Base-by-base conservation (phyloP, 1,140 invertebrate genomes). In the Calosoma granatense region DNA sequence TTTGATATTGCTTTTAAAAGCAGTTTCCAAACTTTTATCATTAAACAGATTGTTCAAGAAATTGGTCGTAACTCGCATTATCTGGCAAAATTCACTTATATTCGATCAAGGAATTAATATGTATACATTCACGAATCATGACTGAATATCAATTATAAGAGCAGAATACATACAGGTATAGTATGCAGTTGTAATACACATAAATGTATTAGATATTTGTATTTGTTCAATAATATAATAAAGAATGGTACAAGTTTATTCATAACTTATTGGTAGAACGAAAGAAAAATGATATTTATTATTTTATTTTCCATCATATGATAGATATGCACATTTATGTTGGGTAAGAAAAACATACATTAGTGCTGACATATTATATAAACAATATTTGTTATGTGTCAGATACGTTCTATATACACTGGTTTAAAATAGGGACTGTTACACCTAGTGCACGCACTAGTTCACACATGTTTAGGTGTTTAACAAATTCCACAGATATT, bases 311-410 rank as follows among this genome's bases (percentile, higher is more conserved):
- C 26, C n/a, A 30, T 4, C 26, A 30, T 11, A 12, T 9, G 41
- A 47, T 12, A 3, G 15, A 12, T 47, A 47, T 47, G 17, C 17
- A 47, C 41, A 47, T 47, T 12, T 17, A 6, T 47, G 17, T 30
- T 17, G 4, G 41, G 17, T 12, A 47, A 47, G 17, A 47, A 47
- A 47, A 47, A 12, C 17, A 47, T 12, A 47, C 9, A 47, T 4
- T 47, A 17, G 41, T 47, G 41, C 41, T 12, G 41, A 47, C 41
- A 47, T 47, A 47, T 47, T 47, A 47, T 47, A 47, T 47, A 6
- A 36, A 36, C 26, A 36, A 36, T n/a, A 36, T 36, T 36, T 36
- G 26, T 36, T 36, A 36, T 36, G n/a, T 36, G 26, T n/a, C 26
- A 36, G 26, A 6, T 6, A 36, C n/a, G n/a, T 36, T 36, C n/a